Conservation (phyloP, 92 coral and sea anemone genomes). For the Virgularia gustaviana region DNA sequence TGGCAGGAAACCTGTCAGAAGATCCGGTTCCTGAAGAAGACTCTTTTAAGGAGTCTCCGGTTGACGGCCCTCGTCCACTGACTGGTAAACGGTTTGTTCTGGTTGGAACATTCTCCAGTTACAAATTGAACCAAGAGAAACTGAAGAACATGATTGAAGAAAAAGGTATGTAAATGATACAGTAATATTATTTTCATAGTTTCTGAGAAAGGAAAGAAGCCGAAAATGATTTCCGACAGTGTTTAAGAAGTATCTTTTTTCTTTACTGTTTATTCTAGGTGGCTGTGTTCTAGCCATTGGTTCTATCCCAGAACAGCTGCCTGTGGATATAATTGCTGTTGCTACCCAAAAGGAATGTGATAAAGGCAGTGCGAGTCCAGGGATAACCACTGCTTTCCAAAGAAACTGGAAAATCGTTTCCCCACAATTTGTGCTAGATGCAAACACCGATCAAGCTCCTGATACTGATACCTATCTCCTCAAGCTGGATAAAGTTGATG, state of each 20-base stretch:
- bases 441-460: background rate
- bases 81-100: background rate
- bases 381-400: conserved; percentile 10
- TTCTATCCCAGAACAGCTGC: conserved; percentile 1
- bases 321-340: conserved; percentile 6
- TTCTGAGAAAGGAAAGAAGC: too few relatives aligned
- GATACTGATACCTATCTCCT: too few relatives aligned
- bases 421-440: background rate
- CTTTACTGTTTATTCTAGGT: background rate
- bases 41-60: background rate
- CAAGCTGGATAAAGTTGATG: too few relatives aligned
- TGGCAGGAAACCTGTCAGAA: background rate
- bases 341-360: conserved; percentile 17
- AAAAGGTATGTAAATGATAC: too few relatives aligned
- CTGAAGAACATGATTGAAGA: background rate
- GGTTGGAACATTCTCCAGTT: background rate
- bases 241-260: background rate
- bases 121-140: conserved; percentile 12
- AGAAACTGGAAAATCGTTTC: conserved; percentile 14
- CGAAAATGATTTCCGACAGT: background rate
- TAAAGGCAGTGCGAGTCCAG: conserved; percentile 9
- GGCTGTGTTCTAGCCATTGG: background rate
- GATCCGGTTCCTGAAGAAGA: background rate
- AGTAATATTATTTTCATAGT: too few relatives aligned
- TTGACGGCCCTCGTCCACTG: background rate